These are phyloP conservation scores for Coleophora deauratella DNA, from an alignment of 2,888 invertebrate genomes.

Conservation along the genomic window DNA sequence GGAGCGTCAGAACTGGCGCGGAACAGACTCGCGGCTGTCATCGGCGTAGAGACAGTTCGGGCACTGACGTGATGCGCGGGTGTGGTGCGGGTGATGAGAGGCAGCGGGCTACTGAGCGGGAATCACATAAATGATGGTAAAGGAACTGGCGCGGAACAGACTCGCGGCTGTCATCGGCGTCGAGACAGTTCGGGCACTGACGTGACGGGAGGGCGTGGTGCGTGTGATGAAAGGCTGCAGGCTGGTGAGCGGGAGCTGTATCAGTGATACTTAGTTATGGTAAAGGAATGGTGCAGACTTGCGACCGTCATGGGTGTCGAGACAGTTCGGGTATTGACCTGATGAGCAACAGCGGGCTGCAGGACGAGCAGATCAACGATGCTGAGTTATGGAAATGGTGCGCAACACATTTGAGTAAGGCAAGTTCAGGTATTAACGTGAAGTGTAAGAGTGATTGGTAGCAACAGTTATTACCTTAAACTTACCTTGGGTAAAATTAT, in stretches of 20 bases:
- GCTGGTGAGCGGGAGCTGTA: too few species aligned
- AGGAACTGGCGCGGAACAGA: conserved; percentile 42
- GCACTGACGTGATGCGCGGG: conserved; percentile 19
- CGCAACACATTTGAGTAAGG: too few species aligned
- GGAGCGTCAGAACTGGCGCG: conserved; percentile 27
- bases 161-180: conserved; percentile 57
- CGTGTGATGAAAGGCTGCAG: conserved; percentile 15
- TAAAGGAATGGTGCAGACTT: conserved; percentile 43
- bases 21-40: conserved; percentile 63
- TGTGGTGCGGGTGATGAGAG: conserved; percentile 13
- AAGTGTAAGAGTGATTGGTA: too few species aligned
- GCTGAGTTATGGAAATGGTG: too few species aligned
- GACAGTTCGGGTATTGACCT: conserved; percentile 35
- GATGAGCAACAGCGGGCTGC: conserved; percentile 7
- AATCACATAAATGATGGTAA: too few species aligned
- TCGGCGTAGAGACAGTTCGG: conserved; percentile 44
- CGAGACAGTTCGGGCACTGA: conserved; percentile 38
- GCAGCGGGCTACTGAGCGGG: conserved; percentile 6
- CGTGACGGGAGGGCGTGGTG: conserved; percentile 13
- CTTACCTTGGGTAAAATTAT: too few species aligned
- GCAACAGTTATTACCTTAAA: too few species aligned
- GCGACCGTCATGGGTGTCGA: conserved; percentile 54
- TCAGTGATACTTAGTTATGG: too few species aligned
- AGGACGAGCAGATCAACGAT: too few species aligned
- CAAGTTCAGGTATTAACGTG: too few species aligned